Evolutionary conservation across 2,113 vertebrate species (phyloP), one percentile per base, ranked within the genome.

Genomic region (Tursiops truncatus): DNA sequence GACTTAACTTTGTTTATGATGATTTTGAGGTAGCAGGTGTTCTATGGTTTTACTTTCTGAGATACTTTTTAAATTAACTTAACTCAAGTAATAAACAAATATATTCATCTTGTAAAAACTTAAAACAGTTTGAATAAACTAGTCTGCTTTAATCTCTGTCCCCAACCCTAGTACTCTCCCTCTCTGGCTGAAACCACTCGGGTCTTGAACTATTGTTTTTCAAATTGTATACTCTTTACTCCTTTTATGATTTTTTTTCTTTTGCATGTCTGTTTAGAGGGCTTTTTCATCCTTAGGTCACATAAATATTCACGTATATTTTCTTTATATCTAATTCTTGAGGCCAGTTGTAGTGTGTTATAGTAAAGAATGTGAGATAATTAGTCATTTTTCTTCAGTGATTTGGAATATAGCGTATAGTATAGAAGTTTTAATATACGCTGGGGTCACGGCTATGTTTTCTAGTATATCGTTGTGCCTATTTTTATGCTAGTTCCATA

Each of bases 241-340:
- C 41, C 73, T 53, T 53, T 58, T 47, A 65, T 68, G 38, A 38
- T 63, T 56, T 88, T 80, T 79, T 79, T 44, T 90, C 58, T 82
- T 93, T 65, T 82, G 73, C 33, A 71, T 96, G 92, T 96, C 67
- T 96, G 31, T 38, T 71, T 70, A 67, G 47, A 89, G 50, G 50
- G 6, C 28, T 50, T 93, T 50, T 14, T 79, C 9, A 68, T 85
- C 60, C 73, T 65, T 87, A 82, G 58, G 25, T 92, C n/a, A 58
- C 65, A 71, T 63, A 90, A 77, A 73, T 85, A 83, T 77, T 95
- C 41, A 86, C 44, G 17, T 76, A 0, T 92, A 50, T 94, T 93
- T 88, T 91, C 47, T 92, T 90, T 63, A 62, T 82, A 23, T 76
- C 21, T 87, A 77, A 50, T 8, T 58, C 28, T 68, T 88, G 76